Evolutionary conservation across 2,113 vertebrate species (phyloP).

Genomic region (Hiodon alosoides): DNA sequence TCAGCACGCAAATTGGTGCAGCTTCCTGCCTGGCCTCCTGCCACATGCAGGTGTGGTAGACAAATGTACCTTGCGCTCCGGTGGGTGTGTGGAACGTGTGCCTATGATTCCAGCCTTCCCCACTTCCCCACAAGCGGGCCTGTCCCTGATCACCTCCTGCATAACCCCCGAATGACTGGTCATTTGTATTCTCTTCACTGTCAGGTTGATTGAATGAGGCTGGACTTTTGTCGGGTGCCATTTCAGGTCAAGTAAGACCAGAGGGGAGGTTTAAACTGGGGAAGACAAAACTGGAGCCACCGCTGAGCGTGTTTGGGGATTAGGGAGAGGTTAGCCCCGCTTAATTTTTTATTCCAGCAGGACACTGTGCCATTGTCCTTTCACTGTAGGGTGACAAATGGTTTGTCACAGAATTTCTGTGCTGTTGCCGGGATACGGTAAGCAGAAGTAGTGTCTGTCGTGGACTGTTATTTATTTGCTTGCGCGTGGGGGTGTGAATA

Average conservation of each 20-base stretch:
- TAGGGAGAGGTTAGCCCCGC: no score
- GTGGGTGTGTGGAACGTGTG: background rate
- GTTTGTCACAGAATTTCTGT: background rate
- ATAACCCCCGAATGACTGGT: background rate
- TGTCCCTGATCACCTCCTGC: background rate
- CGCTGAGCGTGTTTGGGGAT: no score
- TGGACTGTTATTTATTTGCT: background rate
- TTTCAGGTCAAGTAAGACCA: background rate
- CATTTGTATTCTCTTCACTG: background rate
- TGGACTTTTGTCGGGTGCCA: no score
- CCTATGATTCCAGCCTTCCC: background rate
- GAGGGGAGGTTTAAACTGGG: constrained; percentile 20
- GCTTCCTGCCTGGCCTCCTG: constrained; percentile 10
- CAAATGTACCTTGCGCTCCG: background rate
- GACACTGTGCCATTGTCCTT: no score
- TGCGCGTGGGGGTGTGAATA: constrained; percentile 8
- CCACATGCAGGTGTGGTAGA: constrained; percentile 6
- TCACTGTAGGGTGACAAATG: no score
- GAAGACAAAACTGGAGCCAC: background rate
- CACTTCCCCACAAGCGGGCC: background rate
- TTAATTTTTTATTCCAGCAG: no score
- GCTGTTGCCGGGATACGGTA: constrained; percentile 19
- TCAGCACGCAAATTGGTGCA: background rate
- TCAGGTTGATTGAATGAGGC: background rate
- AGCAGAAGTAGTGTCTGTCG: constrained; percentile 11